Conservation (phyloP, 2,113 vertebrate genomes). For the Gracilinanus agilis region DNA sequence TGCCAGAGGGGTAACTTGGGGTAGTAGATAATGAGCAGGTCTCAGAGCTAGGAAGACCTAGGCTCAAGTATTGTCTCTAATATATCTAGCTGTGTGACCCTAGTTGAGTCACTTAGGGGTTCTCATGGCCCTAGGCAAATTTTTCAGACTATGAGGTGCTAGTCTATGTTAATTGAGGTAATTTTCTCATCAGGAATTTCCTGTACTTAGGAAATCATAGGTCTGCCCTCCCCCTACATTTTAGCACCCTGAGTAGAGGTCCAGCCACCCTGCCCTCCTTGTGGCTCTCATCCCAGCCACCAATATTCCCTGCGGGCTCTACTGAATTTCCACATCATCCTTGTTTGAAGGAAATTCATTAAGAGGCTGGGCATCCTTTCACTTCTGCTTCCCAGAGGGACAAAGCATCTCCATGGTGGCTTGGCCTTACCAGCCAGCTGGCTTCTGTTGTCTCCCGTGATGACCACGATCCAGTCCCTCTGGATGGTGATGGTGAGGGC, state of each 20-base stretch:
- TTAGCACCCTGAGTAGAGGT: neutral
- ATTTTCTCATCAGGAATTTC: neutral
- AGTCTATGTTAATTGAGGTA: neutral
- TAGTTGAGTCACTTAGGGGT: neutral
- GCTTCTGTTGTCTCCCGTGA: slow-evolving; percentile 84
- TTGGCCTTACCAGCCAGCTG: slow-evolving; percentile 84
- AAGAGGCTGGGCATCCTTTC: neutral
- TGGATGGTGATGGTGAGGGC: slow-evolving; percentile 86
- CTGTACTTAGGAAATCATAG: neutral
- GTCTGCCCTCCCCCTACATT: neutral
- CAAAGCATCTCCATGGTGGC: rapidly evolving
- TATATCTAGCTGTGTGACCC: neutral
- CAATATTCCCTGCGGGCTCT: neutral
- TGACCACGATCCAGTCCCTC: slow-evolving; percentile 87
- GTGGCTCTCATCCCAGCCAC: neutral
- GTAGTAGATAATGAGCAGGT: neutral
- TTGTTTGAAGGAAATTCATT: neutral
- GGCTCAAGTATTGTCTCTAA: neutral
- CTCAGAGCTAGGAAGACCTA: neutral
- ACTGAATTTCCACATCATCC: neutral
- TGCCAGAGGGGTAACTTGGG: neutral
- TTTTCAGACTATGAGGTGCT: neutral
- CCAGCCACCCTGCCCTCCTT: neutral
- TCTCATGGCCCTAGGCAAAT: neutral
- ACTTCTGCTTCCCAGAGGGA: neutral